Conservation (phyloP, 2,113 vertebrate genomes). For the Neoarius graeffei region DNA sequence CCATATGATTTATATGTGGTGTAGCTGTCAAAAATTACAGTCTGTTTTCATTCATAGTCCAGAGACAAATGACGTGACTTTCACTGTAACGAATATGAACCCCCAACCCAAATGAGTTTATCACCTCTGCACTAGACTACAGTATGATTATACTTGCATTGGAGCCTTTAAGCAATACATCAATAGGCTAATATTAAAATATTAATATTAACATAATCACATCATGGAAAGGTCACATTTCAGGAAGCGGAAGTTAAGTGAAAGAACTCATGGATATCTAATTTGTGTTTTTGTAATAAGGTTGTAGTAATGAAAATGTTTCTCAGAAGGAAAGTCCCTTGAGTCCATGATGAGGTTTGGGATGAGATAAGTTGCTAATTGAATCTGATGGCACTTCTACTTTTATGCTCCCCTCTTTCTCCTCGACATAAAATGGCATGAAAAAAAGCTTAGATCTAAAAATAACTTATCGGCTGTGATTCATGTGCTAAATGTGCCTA, state of each 20-base stretch:
- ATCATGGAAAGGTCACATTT: neutral
- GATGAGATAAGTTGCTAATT: slow-evolving; percentile 27
- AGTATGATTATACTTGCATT: neutral
- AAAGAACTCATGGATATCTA: slow-evolving; percentile 4
- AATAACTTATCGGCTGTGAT: neutral
- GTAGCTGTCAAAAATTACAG: neutral
- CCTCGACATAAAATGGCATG: neutral
- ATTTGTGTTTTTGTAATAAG: slow-evolving; percentile 6
- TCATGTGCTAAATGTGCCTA: neutral
- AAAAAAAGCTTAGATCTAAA: slow-evolving; percentile 4
- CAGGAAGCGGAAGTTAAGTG: slow-evolving; percentile 1
- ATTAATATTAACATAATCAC: neutral
- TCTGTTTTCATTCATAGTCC: neutral
- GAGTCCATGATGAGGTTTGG: neutral
- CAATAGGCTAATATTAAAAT: neutral
- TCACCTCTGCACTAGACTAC: neutral
- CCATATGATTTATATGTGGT: neutral
- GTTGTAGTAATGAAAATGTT: slow-evolving; percentile 21
- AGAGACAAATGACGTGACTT: neutral
- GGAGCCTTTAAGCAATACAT: neutral
- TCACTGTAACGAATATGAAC: neutral
- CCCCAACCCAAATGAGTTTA: neutral
- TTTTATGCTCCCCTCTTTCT: neutral
- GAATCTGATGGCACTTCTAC: slow-evolving; percentile 30
- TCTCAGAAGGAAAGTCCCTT: slow-evolving; percentile 11